Percentiles rank a stretch among this genome's conserved stretches.
phyloP scores from a whole-genome alignment of 2,113 vertebrate species.

The crab-eating macaque (Macaca fascicularis) region T2T-MFA8v1.1 NC_088395.1:133661501-133662000 shows the following conservation, averaged over 20 bases:
- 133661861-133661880: not conserved
- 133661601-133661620: not conserved
- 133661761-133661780: not conserved
- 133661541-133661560: not conserved
- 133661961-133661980: not conserved
- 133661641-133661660: not conserved
- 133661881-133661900: not conserved
- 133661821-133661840: not conserved
- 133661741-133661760: not conserved
- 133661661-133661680: not conserved
- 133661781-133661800: not conserved
- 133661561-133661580: not conserved
- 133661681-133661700: not conserved
- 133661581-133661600: conserved; percentile 21
- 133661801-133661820: not conserved
- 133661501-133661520: not conserved
- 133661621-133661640: not conserved
- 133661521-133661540: not conserved
- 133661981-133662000: not conserved
- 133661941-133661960: not conserved
- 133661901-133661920: not conserved
- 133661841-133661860: not conserved
- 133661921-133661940: not conserved
- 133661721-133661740: not conserved
- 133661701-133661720: not conserved